phyloP scores from a whole-genome alignment of 2,113 vertebrate species.

The Equus przewalskii region DNA sequence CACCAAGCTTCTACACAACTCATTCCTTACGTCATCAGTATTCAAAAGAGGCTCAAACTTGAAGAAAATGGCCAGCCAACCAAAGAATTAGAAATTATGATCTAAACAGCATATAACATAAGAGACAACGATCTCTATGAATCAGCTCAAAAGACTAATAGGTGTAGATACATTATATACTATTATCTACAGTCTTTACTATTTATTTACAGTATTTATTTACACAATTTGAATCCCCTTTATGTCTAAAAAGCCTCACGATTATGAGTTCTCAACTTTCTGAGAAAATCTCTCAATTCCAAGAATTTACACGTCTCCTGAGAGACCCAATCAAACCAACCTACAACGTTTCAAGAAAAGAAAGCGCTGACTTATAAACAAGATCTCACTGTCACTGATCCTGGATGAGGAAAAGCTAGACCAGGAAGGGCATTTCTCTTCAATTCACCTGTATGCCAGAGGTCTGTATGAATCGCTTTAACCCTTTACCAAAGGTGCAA shows the following conservation, averaged over 20 bases:
- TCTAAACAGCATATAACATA: not conserved
- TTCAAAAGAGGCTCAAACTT: slow-evolving; percentile 14
- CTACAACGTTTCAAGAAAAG: not conserved
- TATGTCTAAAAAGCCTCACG: slow-evolving; percentile 23
- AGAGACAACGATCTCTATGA: not conserved
- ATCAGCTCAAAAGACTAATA: not conserved
- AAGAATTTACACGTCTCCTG: not conserved
- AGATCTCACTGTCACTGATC: not conserved
- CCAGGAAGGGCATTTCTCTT: not conserved
- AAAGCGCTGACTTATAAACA: not conserved
- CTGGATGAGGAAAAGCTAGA: not conserved
- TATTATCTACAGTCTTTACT: not conserved
- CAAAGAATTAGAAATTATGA: not conserved
- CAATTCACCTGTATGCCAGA: not conserved
- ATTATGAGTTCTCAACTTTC: slow-evolving; percentile 21
- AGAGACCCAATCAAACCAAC: not conserved
- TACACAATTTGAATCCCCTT: slow-evolving; percentile 10
- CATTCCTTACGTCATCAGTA: not conserved
- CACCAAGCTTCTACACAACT: not conserved
- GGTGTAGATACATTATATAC: not conserved
- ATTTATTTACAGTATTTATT: not conserved
- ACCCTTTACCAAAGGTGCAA: not conserved
- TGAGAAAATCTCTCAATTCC: slow-evolving; percentile 26
- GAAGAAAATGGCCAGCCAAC: not conserved
- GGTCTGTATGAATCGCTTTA: not conserved